These are phyloP conservation scores for Spilosoma lubricipeda DNA, from an alignment of 2,888 invertebrate species.

Conservation along the genomic window DNA sequence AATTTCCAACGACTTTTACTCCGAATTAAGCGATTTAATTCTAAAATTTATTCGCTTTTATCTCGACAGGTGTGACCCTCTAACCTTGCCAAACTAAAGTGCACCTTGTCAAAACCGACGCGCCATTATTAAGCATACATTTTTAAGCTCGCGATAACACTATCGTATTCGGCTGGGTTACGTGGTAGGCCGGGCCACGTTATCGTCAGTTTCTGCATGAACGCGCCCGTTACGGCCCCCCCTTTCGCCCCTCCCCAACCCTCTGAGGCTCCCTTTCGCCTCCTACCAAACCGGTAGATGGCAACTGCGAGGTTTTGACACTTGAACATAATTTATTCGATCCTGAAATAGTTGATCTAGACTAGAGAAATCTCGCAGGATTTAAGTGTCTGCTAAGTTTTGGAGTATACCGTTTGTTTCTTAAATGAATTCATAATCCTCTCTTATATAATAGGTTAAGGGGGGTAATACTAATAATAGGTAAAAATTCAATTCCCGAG, in stretches of 20 bases:
- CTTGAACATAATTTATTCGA: slow-evolving; percentile 80
- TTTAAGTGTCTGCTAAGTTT: slow-evolving; percentile 49
- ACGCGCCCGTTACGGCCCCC: slow-evolving; percentile 81
- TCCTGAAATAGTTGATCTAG: slow-evolving; percentile 57
- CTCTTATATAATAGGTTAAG: too few relatives aligned
- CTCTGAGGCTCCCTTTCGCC: slow-evolving; percentile 35
- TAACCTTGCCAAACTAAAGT: slow-evolving; percentile 56
- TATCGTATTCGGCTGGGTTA: slow-evolving; percentile 77
- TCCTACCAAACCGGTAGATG: slow-evolving; percentile 60
- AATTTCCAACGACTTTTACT: slow-evolving; percentile 33
- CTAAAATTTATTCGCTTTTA: slow-evolving; percentile 49
- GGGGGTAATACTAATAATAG: too few relatives aligned
- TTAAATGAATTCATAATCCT: slow-evolving; percentile 21
- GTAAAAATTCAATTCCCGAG: too few relatives aligned
- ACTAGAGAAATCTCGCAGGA: slow-evolving; percentile 37
- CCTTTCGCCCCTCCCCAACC: slow-evolving; percentile 43
- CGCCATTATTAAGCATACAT: slow-evolving; percentile 82
- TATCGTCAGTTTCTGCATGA: slow-evolving; percentile 86
- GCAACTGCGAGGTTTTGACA: slow-evolving; percentile 80
- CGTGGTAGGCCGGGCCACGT: slow-evolving; percentile 83
- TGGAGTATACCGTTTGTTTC: slow-evolving; percentile 24
- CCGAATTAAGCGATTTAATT: slow-evolving; percentile 25
- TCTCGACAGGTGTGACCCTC: slow-evolving; percentile 51
- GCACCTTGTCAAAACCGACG: slow-evolving; percentile 63
- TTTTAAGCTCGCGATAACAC: slow-evolving; percentile 78